Evolutionary conservation across 2,797 vertebrate species (phyloP).

Genomic region (Cryptoblepharus egeriae): DNA sequence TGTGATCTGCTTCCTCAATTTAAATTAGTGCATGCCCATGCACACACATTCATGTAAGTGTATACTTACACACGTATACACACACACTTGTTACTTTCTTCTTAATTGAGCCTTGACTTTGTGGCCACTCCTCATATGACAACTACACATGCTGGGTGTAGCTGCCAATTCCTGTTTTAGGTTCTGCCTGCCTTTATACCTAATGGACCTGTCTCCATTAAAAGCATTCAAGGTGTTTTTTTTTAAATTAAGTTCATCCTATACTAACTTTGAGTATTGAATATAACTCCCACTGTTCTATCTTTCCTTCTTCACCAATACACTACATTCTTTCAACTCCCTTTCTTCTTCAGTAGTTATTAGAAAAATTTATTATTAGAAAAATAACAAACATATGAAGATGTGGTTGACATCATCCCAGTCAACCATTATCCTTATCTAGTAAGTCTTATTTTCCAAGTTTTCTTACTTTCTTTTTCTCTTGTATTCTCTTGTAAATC

Average conservation of each 20-base stretch:
- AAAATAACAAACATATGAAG: constrained; percentile 1
- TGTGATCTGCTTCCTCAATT: neutral
- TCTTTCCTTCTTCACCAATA: neutral
- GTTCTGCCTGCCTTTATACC: neutral
- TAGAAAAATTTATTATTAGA: no score
- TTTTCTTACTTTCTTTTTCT: neutral
- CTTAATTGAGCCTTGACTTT: neutral
- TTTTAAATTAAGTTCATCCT: no score
- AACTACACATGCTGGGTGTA: neutral
- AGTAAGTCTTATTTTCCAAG: constrained; percentile 5
- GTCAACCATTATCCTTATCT: neutral
- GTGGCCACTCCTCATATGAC: neutral
- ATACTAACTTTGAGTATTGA: neutral
- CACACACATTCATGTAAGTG: no score
- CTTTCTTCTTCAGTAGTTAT: constrained; percentile 3
- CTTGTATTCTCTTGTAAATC: neutral
- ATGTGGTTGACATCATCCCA: neutral
- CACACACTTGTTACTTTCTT: neutral
- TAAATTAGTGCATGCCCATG: neutral
- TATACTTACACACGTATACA: no score
- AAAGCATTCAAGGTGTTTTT: neutral
- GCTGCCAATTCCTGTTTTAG: neutral
- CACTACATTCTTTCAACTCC: neutral
- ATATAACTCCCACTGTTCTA: neutral
- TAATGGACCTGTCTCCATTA: neutral